Conservation (phyloP, 1,140 invertebrate genomes). For the Bombus ignitus region DNA sequence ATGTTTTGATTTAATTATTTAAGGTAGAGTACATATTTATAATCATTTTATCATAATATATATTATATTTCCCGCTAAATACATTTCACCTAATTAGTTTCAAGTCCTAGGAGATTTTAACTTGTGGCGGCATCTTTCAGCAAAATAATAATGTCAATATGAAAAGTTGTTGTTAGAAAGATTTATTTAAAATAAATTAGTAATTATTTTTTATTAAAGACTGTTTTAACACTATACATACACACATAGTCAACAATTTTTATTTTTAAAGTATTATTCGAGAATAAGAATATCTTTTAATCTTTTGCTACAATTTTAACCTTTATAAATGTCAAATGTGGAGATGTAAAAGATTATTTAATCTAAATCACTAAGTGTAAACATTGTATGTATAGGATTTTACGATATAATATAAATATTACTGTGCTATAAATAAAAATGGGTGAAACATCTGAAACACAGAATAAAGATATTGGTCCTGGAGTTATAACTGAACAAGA, state of each 20-base stretch:
- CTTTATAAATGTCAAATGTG: slow-evolving; percentile 20
- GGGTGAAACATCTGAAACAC: slow-evolving; percentile 68
- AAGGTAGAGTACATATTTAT: not conserved
- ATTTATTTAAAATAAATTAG: not conserved
- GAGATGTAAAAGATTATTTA: not conserved
- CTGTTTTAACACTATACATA: not conserved
- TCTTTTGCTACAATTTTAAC: slow-evolving; percentile 20
- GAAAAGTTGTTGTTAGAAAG: not conserved
- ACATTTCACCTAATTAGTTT: not conserved
- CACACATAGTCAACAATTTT: not conserved
- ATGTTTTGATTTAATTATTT: not conserved
- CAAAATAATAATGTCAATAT: not conserved
- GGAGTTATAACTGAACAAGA: slow-evolving; percentile 83
- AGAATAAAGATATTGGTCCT: slow-evolving; percentile 62
- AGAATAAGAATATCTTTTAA: not conserved
- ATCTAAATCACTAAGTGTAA: not conserved
- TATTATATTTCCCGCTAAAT: not conserved
- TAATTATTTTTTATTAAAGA: not conserved
- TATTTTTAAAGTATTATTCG: not conserved
- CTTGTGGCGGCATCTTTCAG: slow-evolving; percentile 1
- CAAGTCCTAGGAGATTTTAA: not conserved
- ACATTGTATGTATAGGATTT: not conserved
- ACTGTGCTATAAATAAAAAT: slow-evolving; percentile 49
- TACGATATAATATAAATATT: slow-evolving; percentile 13
- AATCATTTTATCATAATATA: not conserved